phyloP scores from a whole-genome alignment of 2,113 vertebrate species.

The Limnothrissa miodon region DNA sequence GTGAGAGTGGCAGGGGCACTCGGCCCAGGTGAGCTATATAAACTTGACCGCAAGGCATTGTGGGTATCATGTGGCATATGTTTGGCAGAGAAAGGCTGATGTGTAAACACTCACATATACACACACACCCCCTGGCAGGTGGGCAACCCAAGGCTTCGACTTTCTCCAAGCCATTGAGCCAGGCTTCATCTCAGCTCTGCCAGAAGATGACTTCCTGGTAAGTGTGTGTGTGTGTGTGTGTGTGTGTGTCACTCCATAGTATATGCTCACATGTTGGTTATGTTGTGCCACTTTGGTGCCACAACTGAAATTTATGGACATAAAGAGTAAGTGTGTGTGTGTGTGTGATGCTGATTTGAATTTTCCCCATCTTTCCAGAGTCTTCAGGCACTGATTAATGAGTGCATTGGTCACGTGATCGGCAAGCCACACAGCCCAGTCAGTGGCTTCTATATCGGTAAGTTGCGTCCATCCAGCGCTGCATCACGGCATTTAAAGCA shows the following conservation, averaged over 20 bases:
- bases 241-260: not conserved
- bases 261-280: too few relatives aligned
- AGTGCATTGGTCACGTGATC: conserved; percentile 98
- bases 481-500: too few relatives aligned
- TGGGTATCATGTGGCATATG: not conserved
- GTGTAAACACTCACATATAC: not conserved
- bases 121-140: conserved; percentile 71
- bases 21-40: conserved; percentile 83
- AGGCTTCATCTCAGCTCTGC: conserved; percentile 94
- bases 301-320: too few relatives aligned
- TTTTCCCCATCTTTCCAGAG: conserved; percentile 69
- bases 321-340: not conserved
- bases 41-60: not conserved
- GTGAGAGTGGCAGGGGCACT: conserved; percentile 95
- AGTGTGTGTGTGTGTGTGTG: conserved; percentile 29
- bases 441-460: conserved; percentile 91
- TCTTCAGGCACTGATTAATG: conserved; percentile 97
- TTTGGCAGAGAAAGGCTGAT: too few relatives aligned
- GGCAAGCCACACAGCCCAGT: conserved; percentile 98
- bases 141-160: conserved; percentile 99
- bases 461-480: conserved; percentile 51
- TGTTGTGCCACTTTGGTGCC: too few relatives aligned
- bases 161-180: conserved; percentile 98
- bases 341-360: not conserved
- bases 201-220: conserved; percentile 99